Evolutionary conservation across 2,888 invertebrate species (phyloP).

Genomic region (Hermodice carunculata): DNA sequence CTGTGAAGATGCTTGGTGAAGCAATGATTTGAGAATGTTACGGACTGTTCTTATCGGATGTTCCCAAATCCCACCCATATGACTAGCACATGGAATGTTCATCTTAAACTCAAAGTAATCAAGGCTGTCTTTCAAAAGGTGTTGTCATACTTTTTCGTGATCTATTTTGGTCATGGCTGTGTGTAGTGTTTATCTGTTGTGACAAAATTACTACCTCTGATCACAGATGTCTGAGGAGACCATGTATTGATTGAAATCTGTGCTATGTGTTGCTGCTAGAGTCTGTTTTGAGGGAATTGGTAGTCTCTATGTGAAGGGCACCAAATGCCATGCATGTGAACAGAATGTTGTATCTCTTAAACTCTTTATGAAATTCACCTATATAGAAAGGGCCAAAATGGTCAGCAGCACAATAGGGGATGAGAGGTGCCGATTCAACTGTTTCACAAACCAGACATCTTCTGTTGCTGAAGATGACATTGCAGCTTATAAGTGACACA

Average conservation of each 20-base stretch:
- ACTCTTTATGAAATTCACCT: conserved; percentile 43
- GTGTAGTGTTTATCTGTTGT: conserved; percentile 32
- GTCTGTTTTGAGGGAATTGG: conserved; percentile 37
- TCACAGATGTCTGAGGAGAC: conserved; percentile 28
- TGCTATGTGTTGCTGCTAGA: conserved; percentile 41
- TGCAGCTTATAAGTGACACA: conserved; percentile 56
- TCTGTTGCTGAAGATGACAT: conserved; percentile 40
- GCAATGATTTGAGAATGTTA: background rate
- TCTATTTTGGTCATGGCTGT: conserved; percentile 20
- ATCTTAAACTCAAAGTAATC: background rate
- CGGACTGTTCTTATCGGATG: background rate
- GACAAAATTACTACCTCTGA: conserved; percentile 38
- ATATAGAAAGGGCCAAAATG: conserved; percentile 58
- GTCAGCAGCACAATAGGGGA: conserved; percentile 57
- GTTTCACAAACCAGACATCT: conserved; percentile 64
- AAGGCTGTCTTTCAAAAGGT: conserved; percentile 8
- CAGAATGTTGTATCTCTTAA: conserved; percentile 53
- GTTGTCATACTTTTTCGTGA: conserved; percentile 11
- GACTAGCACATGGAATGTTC: conserved; percentile 15
- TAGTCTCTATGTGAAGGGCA: conserved; percentile 54
- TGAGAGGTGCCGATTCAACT: conserved; percentile 42
- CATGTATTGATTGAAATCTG: conserved; percentile 35
- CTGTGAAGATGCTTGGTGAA: background rate
- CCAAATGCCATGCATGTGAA: conserved; percentile 57
- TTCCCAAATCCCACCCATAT: conserved; percentile 10